These are phyloP conservation scores for Blastomussa wellsi DNA, from an alignment of 92 coral and sea anemone species.

Conservation along the genomic window DNA sequence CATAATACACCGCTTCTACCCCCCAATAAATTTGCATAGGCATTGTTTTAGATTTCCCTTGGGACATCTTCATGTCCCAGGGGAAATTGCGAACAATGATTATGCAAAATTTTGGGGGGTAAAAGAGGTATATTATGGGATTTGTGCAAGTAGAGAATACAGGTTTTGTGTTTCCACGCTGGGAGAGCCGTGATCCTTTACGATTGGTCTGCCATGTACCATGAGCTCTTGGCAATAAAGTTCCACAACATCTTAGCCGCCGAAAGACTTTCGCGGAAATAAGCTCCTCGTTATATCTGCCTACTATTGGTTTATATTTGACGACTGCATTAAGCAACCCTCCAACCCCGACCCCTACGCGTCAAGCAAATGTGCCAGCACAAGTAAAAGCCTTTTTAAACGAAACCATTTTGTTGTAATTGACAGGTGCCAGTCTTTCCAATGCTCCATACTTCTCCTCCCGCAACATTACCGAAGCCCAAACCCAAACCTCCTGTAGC, in stretches of 20 bases:
- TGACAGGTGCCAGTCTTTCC: conserved; percentile 44
- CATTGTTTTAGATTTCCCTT: too few relatives aligned
- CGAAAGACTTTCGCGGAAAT: not conserved
- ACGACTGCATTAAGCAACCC: too few relatives aligned
- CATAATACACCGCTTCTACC: too few relatives aligned
- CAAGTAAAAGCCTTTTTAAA: not conserved
- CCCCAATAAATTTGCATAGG: too few relatives aligned
- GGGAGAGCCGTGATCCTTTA: too few relatives aligned
- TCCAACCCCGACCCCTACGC: not conserved
- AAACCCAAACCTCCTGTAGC: conserved; percentile 62
- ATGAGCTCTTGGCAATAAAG: not conserved
- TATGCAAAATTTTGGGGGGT: too few relatives aligned
- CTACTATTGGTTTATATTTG: not conserved
- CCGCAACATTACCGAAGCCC: conserved; percentile 49
- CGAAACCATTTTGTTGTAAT: not conserved
- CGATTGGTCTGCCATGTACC: not conserved
- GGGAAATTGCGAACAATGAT: too few relatives aligned
- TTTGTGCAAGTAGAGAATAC: too few relatives aligned
- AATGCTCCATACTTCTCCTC: conserved; percentile 24
- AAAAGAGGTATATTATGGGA: too few relatives aligned
- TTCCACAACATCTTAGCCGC: not conserved
- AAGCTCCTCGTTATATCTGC: not conserved
- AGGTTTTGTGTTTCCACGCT: not conserved
- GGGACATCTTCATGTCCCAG: too few relatives aligned
- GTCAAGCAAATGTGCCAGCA: not conserved